Base-by-base conservation (phyloP, 2,888 invertebrate species). In the Tetragonisca angustula region DNA sequence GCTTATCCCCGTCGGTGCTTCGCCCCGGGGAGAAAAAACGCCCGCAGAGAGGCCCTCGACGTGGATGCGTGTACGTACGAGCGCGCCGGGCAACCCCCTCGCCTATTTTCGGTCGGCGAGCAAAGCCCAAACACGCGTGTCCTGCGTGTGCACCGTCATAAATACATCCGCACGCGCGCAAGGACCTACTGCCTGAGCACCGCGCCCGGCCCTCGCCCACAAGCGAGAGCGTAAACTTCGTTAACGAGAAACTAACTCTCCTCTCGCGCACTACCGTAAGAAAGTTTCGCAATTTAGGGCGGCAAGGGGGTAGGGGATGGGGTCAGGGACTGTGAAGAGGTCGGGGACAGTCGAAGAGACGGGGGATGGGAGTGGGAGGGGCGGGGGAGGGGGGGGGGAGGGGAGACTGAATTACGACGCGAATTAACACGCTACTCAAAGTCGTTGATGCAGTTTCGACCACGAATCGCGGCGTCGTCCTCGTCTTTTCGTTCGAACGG, bases 211-310 rank as follows among this genome's bases (percentile, higher is more conserved):
- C 61, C 65, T 69, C 62, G 73, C 81, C 43, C 36, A 76, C 84
- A 88, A 88, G 88, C 84, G 79, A 43, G 85, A 89, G 81, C 87
- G 89, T 89, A 90, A 92, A 92, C 89, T 92, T 91, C 89, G 90
- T 93, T 93, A 92, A 93, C 92, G 91, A 91, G 92, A 90, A 91
- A 92, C 93, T 93, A 92, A 93, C 93, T 92, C 91, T 91, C 90
- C 84, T 79, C 85, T 67, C 80, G 81, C 79, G 85, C 81, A 79
- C 62, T 79, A 81, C 76, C 88, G 87, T 87, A 89, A 89, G 89
- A 87, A 89, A 89, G 87, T 89, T 89, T 90, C 85, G 89, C 90
- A 90, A 90, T 90, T 89, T 88, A 82, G 75, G 83, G 84, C 32
- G 32, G 32, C 2, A 32, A 0, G 77, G 74, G 32, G 59, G 21